Evolutionary conservation across 2,113 vertebrate species (phyloP).

Genomic region (Ailurus styani): DNA sequence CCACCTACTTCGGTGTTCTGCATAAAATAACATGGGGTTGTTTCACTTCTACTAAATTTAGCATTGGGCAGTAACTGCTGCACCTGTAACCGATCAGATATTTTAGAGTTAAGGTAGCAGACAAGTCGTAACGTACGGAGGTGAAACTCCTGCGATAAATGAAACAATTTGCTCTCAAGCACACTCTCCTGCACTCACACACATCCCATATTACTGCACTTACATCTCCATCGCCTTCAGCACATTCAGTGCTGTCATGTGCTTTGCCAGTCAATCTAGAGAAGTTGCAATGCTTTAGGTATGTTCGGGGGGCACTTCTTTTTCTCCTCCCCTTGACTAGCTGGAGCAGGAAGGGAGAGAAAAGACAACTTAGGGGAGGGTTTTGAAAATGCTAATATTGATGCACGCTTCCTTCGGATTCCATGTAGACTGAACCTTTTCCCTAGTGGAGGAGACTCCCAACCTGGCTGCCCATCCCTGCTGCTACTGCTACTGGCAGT

Average conservation of each 20-base stretch:
- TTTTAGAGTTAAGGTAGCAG: not conserved
- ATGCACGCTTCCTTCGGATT: not conserved
- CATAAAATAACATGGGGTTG: not conserved
- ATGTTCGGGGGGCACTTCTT: not conserved
- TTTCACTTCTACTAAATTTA: not conserved
- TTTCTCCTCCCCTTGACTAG: not conserved
- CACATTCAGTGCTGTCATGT: not conserved
- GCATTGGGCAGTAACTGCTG: not conserved
- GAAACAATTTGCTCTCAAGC: not conserved
- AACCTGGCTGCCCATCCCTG: not conserved
- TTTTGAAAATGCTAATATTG: not conserved
- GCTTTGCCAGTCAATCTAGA: not conserved
- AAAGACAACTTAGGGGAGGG: not conserved
- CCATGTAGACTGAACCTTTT: not conserved
- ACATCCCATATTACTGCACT: not conserved
- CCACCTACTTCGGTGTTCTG: not conserved
- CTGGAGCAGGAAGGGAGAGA: not conserved
- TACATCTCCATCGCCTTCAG: not conserved
- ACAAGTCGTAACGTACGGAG: not conserved
- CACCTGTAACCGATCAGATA: not conserved
- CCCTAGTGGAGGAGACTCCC: not conserved
- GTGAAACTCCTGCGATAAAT: not conserved
- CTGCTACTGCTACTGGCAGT: not conserved
- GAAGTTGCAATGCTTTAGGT: not conserved
- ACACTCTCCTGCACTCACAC: not conserved